Conservation (phyloP, 2,113 vertebrate genomes). For the Desmodus rotundus region DNA sequence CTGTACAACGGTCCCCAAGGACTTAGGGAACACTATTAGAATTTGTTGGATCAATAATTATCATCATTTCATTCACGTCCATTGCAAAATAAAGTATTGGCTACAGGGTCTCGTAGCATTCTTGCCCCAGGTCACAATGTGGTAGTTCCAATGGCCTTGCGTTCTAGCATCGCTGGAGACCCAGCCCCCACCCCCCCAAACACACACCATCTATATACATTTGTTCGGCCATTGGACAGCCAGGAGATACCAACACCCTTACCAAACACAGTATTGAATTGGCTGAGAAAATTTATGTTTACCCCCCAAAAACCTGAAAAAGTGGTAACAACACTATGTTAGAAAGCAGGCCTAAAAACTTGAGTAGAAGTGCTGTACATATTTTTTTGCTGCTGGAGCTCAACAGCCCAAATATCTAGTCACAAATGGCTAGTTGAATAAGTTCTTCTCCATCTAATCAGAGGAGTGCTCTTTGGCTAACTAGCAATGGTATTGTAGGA, state of each 20-base stretch:
- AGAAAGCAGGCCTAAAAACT: background rate
- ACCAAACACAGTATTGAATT: background rate
- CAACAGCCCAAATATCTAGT: background rate
- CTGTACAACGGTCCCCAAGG: background rate
- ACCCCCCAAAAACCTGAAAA: background rate
- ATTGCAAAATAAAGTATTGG: background rate
- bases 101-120: background rate
- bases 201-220: accelerated
- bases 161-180: background rate
- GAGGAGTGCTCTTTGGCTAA: too few species aligned
- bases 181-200: background rate
- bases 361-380: background rate
- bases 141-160: background rate
- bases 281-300: background rate
- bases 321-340: background rate
- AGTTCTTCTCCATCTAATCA: background rate
- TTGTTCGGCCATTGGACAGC: background rate
- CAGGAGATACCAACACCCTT: background rate
- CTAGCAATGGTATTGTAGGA: too few species aligned
- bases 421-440: background rate
- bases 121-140: background rate
- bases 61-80: background rate
- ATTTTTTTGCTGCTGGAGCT: background rate
- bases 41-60: conserved; percentile 53
- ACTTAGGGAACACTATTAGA: conserved; percentile 1